These are phyloP conservation scores for Tenthredo livida DNA, from an alignment of 2,888 invertebrate genomes.

Conservation along the genomic window DNA sequence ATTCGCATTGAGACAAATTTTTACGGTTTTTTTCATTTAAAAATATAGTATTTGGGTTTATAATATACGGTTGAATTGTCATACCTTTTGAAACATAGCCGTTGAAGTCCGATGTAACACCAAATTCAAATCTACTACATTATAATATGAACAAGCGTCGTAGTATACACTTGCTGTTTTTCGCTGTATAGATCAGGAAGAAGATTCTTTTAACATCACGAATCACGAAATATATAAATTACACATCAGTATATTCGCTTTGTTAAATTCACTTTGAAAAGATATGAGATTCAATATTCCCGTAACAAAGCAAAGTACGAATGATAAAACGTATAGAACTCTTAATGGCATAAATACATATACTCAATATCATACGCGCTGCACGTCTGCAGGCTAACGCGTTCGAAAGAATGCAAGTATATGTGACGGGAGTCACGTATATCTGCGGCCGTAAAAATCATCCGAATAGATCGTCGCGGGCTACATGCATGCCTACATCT, in stretches of 20 bases:
- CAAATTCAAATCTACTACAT: constrained; percentile 11
- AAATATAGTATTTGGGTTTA: neutral
- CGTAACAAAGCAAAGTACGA: neutral
- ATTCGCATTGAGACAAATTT: neutral
- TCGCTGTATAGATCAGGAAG: neutral
- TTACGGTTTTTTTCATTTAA: neutral
- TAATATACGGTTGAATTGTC: neutral
- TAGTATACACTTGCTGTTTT: neutral
- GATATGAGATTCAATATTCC: neutral
- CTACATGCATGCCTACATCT: constrained; percentile 28
- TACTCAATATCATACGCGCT: constrained; percentile 4
- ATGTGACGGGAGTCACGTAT: constrained; percentile 34
- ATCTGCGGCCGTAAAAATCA: constrained; percentile 11
- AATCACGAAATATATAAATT: neutral
- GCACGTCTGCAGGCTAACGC: constrained; percentile 2
- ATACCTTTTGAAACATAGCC: constrained; percentile 15
- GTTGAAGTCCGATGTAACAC: neutral
- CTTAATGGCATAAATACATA: neutral
- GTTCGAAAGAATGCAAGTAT: constrained; percentile 23
- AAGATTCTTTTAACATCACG: neutral
- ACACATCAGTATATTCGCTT: neutral
- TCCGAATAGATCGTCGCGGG: constrained; percentile 24
- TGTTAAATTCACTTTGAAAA: neutral
- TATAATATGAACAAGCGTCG: neutral
- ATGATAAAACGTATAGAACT: neutral